Base-by-base conservation (phyloP, 2,888 invertebrate genomes). In the Sinodicranocentrus sp. region DNA sequence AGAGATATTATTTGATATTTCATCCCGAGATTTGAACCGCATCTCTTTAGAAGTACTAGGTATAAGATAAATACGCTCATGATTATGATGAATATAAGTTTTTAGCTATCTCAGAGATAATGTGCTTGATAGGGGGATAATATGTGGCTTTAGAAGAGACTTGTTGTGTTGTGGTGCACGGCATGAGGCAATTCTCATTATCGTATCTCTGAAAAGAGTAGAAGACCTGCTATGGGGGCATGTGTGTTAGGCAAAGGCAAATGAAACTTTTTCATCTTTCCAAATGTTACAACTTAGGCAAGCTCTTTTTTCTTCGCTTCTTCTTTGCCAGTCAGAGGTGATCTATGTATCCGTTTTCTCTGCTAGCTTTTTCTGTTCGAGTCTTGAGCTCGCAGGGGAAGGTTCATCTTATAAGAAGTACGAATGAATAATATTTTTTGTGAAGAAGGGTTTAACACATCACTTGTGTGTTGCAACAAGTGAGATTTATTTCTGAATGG, bases 131-230 rank as follows among this genome's bases (percentile, higher is more conserved):
- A 61, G 1, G 23, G 2, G 17, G 54, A 23, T 54, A 54, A 21
- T 48, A 21, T 21, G 21, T 54, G 54, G 54, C 21, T 21, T 54
- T 17, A 54, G 54, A 54, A n/a, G n/a, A n/a, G n/a, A n/a, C n/a
- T n/a, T n/a, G 52, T 57, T 65, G 65, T 71, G 79, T 43, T 72
- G 72, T 72, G 72, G 72, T 72, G n/a, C 82, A 44, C 82, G 67
- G 82, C 82, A 82, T 82, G 82, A 82, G 73, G 82, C 73, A 82
- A 75, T 72, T 80, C 63, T 19, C 23, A n/a, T 21, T 17, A 23
- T 2, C 15, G 5, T 57, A 19, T 13, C 6, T 57, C 13, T 57
- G 25, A 10, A 19, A 19, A 2, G 19, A 52, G 39, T 39, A 39
- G 13, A 5, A 48, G 13, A n/a, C 48, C 15, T n/a, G 33, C 3